These are phyloP conservation scores for Aethina tumida DNA, from an alignment of 1,140 invertebrate species.

Conservation along the genomic window DNA sequence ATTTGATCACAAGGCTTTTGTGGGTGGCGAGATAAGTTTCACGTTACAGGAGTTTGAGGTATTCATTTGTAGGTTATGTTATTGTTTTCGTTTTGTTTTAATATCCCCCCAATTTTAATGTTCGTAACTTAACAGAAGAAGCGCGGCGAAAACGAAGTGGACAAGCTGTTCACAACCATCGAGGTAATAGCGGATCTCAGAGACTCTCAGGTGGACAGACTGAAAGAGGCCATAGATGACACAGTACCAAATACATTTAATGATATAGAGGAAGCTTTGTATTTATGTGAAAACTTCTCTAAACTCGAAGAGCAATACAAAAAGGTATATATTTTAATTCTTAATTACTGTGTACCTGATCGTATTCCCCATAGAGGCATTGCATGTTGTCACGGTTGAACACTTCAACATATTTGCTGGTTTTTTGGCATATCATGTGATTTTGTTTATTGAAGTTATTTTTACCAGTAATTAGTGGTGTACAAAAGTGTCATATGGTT, in stretches of 20 bases:
- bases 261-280: constrained; percentile 55
- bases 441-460: too few relatives aligned
- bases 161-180: constrained; percentile 63
- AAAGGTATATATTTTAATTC: constrained; percentile 35
- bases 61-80: constrained; percentile 22
- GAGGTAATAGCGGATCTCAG: constrained; percentile 69
- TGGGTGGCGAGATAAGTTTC: constrained; percentile 73
- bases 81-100: constrained; percentile 4
- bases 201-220: constrained; percentile 56
- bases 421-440: too few relatives aligned
- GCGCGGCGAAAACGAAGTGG: constrained; percentile 66
- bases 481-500: too few relatives aligned
- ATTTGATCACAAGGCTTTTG: constrained; percentile 74
- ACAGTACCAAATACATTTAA: constrained; percentile 53
- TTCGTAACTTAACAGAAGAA: constrained; percentile 49
- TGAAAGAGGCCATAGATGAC: constrained; percentile 46
- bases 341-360: constrained; percentile 23
- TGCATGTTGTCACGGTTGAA: too few relatives aligned
- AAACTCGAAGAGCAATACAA: constrained; percentile 42
- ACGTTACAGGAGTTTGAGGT: constrained; percentile 79
- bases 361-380: too few relatives aligned
- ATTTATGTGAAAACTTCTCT: constrained; percentile 47
- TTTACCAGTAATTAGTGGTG: too few relatives aligned
- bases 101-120: constrained; percentile 1
- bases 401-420: too few relatives aligned